These are phyloP conservation scores for Takifugu ocellatus DNA, from an alignment of 2,797 vertebrate genomes.

Conservation along the genomic window DNA sequence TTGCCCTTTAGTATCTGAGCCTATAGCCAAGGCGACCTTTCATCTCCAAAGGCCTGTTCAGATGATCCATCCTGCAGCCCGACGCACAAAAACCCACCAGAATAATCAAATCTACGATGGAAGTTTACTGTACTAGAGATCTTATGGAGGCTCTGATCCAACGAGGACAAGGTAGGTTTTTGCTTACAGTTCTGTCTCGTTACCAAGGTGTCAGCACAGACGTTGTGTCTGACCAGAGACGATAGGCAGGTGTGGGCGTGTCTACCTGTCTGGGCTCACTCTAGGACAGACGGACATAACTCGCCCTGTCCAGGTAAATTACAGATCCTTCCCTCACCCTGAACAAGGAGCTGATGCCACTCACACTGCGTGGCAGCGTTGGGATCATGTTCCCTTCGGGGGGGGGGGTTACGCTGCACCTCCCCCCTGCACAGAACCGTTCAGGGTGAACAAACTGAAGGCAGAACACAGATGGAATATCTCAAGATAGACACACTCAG, in stretches of 20 bases:
- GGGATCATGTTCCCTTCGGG: slow-evolving; percentile 37
- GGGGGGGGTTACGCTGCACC: slow-evolving; percentile 23
- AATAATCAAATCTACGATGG: slow-evolving; percentile 36
- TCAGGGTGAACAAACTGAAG: slow-evolving; percentile 6
- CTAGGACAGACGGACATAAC: background rate
- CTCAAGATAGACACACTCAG: background rate
- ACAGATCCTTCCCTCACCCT: slow-evolving; percentile 10
- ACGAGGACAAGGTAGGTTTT: slow-evolving; percentile 75
- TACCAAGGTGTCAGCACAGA: slow-evolving; percentile 72
- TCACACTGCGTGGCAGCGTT: background rate
- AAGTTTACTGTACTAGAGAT: slow-evolving; percentile 53
- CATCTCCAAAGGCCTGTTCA: slow-evolving; percentile 17
- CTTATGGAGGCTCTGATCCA: slow-evolving; percentile 79
- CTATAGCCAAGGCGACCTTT: slow-evolving; percentile 31
- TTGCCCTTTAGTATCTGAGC: slow-evolving; percentile 48
- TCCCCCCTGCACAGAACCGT: background rate
- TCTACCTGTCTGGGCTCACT: slow-evolving; percentile 17
- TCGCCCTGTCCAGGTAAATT: slow-evolving; percentile 21
- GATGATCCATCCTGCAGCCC: slow-evolving; percentile 4
- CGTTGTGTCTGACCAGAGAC: slow-evolving; percentile 19
- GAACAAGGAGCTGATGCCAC: slow-evolving; percentile 11
- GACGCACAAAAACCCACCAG: background rate
- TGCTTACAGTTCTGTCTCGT: slow-evolving; percentile 52
- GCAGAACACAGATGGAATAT: slow-evolving; percentile 16
- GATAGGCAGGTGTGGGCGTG: slow-evolving; percentile 47